Evolutionary conservation across 2,113 vertebrate species (phyloP), one percentile per base, ranked within the genome.

Genomic region (Eulemur rufifrons): DNA sequence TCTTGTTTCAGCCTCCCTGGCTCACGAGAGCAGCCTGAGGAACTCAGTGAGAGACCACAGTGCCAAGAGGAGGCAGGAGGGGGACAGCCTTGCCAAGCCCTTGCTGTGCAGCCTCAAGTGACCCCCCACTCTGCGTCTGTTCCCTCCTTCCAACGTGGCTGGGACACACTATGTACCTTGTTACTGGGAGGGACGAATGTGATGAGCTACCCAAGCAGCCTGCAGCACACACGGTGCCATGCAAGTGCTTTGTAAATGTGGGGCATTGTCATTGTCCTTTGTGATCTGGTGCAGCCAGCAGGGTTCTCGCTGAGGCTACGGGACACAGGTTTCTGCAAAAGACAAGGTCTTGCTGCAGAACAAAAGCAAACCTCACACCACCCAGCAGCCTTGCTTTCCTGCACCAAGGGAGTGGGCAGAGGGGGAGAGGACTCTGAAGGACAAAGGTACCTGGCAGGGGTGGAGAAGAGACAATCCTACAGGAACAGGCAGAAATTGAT

Each of bases 111-210:
- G 27, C 50, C 52, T 6, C 59, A 6, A 25, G 3, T 34, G 37
- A 29, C 7, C 6, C 8, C 11, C 15, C n/a, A 8, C 25, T 5
- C 32, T 29, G 9, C 18, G 3, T 1, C n/a, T 0, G 3, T 14
- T 32, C 11, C 32, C 45, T 18, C 63, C 8, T 2, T 27, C 14
- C 45, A 32, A 8, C 0, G 0, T n/a, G 42, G 52, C 20, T 14
- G 0, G 42, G 27, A 42, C 14, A 15, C 39, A 2, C 37, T 9
- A 0, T 13, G 6, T 1, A 6, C 39, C 27, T 3, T 2, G 2
- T 20, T 9, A 15, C 5, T 0, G 0, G 0, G 25, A 2, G 13
- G 8, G 27, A 27, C 0, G 0, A 54, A 23, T 0, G 0, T 3
- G 5, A 34, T 1, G 1, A 4, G 1, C 4, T 13, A 25, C 2